These are phyloP conservation scores for Gulo gulo DNA, from an alignment of 2,113 vertebrate genomes.

Conservation along the genomic window DNA sequence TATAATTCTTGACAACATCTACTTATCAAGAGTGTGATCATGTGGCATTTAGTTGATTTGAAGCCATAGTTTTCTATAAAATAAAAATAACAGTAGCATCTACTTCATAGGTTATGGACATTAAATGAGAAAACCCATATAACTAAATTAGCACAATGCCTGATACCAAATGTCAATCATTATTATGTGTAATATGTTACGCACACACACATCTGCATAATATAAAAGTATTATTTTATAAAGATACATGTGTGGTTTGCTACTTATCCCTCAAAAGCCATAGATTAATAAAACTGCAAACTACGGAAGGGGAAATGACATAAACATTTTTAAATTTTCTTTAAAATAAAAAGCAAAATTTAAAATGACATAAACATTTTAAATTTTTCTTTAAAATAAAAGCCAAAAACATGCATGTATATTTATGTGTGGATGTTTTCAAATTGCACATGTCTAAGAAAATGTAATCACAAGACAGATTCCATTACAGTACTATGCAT, in stretches of 20 bases:
- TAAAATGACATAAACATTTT: background rate
- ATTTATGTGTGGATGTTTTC: background rate
- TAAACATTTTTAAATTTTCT: background rate
- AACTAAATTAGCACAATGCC: conserved; percentile 9
- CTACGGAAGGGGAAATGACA: background rate
- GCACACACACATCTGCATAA: background rate
- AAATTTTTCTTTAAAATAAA: conserved; percentile 35
- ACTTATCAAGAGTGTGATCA: background rate
- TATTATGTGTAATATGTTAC: background rate
- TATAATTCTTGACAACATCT: background rate
- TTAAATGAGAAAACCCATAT: background rate
- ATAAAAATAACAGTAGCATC: background rate
- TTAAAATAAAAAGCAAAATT: background rate
- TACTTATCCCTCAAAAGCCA: conserved; percentile 5
- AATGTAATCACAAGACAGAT: conserved; percentile 4
- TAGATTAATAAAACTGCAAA: background rate
- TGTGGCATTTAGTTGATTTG: conserved; percentile 5
- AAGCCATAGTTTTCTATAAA: background rate
- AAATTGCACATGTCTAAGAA: background rate
- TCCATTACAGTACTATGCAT: background rate
- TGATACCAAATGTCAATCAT: background rate
- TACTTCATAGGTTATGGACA: background rate
- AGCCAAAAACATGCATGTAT: background rate
- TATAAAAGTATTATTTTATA: background rate
- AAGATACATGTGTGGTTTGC: background rate